Evolutionary conservation across 2,113 vertebrate genomes (phyloP), one percentile per base, ranked within the genome.

Genomic region (Tyto alba): DNA sequence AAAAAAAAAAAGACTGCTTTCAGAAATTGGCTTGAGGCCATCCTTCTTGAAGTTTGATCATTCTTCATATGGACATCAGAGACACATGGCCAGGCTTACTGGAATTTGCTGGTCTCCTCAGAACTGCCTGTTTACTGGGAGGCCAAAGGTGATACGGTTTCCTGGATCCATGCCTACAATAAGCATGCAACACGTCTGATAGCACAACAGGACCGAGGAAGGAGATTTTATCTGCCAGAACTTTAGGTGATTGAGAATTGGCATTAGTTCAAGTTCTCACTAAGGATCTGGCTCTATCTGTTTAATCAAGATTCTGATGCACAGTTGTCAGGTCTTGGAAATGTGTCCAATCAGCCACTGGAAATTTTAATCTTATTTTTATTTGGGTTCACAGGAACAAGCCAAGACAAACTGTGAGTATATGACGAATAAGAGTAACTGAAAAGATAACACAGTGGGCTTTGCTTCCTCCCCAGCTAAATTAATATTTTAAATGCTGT

Each of bases 11-110:
- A n/a, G n/a, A n/a, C n/a, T n/a, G n/a, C 82, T 93, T 90, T 83
- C 88, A 91, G 85, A 95, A 86, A 63, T 67, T 97, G 95, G 93
- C 92, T 74, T 52, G 82, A 57, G 83, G 90, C 93, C 85, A 90
- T 27, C 34, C 72, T 86, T 75, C 78, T 48, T 60, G 72, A 85
- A 93, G 89, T 85, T 56, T 83, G 85, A 89, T 93, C 64, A 59
- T 96, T 94, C 81, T 87, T 96, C 78, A 78, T 69, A 75, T 34
- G 72, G 84, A 89, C 80, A 87, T 92, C 47, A 92, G 88, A 92
- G 89, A 84, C 92, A 95, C 47, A 85, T 57, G 88, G 96, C 50
- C 64, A 69, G 48, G 73, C 86, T 92, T 81, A 7, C 86, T 89
- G 86, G 66, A 96, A 94, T 53, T 88, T 72, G 64, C 69, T 57